phyloP scores from a whole-genome alignment of 2,888 invertebrate species.

The Callimorpha dominula region DNA sequence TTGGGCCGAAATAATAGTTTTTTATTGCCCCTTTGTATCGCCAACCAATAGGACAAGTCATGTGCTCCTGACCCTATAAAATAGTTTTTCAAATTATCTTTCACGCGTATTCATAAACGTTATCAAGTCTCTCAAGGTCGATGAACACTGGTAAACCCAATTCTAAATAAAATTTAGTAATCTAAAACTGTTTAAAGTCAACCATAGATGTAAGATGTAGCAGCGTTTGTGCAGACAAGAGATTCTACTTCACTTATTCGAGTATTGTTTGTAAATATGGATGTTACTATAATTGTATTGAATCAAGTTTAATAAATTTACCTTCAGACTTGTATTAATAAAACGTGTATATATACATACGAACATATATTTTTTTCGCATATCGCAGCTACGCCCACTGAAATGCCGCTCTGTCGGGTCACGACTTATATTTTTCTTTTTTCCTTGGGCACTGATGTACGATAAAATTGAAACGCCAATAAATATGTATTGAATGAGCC shows the following conservation, averaged over 20 bases:
- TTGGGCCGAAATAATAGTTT: neutral
- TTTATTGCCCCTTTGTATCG: neutral
- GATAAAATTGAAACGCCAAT: constrained; percentile 58
- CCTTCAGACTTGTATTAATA: constrained; percentile 35
- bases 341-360: constrained; percentile 24
- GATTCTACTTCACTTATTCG: neutral
- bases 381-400: constrained; percentile 57
- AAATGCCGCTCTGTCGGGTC: constrained; percentile 40
- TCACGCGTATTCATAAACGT: neutral
- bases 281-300: constrained; percentile 11
- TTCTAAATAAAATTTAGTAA: neutral
- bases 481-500: constrained; percentile 46
- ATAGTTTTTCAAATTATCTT: neutral
- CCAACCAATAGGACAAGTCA: neutral
- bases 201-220: neutral
- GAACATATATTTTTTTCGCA: constrained; percentile 40
- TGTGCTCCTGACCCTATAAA: neutral
- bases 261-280: neutral
- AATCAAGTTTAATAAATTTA: constrained; percentile 23
- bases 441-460: constrained; percentile 51
- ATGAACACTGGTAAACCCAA: neutral
- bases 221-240: neutral
- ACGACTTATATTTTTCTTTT: constrained; percentile 43
- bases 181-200: neutral
- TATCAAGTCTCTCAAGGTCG: neutral